Conservation (phyloP, 2,113 vertebrate genomes). For the Sinosuthora webbiana region DNA sequence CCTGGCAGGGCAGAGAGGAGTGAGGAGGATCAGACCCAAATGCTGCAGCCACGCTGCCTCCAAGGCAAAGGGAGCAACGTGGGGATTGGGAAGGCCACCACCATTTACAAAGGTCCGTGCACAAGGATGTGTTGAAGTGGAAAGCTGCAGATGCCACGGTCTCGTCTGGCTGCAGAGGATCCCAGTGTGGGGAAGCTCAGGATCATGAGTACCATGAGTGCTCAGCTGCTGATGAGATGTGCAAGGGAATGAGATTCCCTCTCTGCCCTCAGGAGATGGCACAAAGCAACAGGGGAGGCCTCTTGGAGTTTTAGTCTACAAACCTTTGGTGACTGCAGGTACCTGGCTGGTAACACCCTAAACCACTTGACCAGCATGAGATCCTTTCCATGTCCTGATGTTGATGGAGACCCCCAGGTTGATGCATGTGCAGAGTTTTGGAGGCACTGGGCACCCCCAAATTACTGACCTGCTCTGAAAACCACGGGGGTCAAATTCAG, state of each 20-base stretch:
- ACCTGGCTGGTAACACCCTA: not conserved
- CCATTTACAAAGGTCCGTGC: accelerated
- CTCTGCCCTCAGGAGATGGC: not conserved
- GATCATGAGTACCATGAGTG: not conserved
- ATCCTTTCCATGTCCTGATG: not conserved
- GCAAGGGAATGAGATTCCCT: not conserved
- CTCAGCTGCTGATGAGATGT: not conserved
- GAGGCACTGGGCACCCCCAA: not conserved
- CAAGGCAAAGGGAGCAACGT: not conserved
- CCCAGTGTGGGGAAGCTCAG: not conserved
- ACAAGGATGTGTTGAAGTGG: not conserved
- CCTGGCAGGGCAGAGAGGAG: not conserved
- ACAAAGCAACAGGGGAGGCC: not conserved
- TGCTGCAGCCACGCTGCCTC: not conserved
- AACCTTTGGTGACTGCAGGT: not conserved
- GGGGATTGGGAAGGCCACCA: not conserved
- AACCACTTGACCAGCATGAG: not conserved
- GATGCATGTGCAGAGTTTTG: not conserved
- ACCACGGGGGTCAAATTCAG: not conserved
- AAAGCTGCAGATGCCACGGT: not conserved
- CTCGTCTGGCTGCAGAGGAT: not conserved
- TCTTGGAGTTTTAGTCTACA: not conserved
- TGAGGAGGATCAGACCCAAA: not conserved
- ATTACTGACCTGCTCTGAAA: not conserved
- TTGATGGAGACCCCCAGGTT: not conserved